These are phyloP conservation scores for Morinoia aosen DNA, from an alignment of 2,888 invertebrate genomes.

Conservation along the genomic window DNA sequence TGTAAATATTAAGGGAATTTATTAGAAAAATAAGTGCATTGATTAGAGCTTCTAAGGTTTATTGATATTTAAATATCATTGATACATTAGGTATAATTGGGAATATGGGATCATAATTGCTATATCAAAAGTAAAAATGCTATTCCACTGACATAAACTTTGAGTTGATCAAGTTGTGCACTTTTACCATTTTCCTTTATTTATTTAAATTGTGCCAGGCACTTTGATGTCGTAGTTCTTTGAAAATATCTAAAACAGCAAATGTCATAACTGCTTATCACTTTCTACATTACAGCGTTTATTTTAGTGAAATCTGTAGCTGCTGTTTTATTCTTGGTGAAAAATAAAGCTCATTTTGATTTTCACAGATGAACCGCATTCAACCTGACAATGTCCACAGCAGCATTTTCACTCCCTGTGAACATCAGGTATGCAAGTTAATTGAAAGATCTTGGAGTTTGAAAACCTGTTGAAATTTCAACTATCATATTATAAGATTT, in stretches of 20 bases:
- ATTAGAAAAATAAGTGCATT: no score
- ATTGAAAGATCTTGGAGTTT: neutral
- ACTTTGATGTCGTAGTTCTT: neutral
- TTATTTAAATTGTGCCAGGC: neutral
- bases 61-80: no score
- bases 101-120: neutral
- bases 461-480: no score
- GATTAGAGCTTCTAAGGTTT: no score
- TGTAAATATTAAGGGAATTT: no score
- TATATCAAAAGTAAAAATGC: neutral
- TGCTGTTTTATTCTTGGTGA: neutral
- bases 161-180: neutral
- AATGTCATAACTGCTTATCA: neutral
- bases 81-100: no score
- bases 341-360: neutral
- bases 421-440: slow-evolving; percentile 60
- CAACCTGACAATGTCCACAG: slow-evolving; percentile 67
- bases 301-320: neutral
- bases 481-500: no score
- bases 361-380: slow-evolving; percentile 65
- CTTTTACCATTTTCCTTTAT: neutral
- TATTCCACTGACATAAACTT: neutral
- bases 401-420: slow-evolving; percentile 66
- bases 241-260: neutral
- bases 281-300: neutral